Conservation (phyloP, 2,797 vertebrate species). For the Xerus rutilus region DNA sequence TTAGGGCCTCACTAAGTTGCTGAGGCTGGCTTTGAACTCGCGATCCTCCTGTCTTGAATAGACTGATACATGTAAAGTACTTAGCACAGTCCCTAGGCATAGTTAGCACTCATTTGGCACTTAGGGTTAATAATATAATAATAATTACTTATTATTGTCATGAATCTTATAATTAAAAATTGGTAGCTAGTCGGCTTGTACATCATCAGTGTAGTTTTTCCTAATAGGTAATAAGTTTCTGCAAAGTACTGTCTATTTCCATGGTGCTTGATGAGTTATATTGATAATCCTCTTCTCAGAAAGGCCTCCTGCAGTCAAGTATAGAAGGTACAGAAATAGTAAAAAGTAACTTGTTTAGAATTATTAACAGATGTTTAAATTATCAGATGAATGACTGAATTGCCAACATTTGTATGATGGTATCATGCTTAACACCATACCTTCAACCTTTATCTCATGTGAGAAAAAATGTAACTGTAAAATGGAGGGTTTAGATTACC, state of each 20-base stretch:
- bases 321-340: not conserved
- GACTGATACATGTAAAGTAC: not conserved
- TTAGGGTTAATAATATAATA: not conserved
- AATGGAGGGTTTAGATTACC: not conserved
- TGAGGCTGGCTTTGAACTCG: no score
- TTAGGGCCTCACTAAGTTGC: no score
- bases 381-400: conserved; percentile 12
- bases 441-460: not conserved
- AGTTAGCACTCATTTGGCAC: not conserved
- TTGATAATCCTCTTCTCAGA: conserved; percentile 8
- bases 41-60: not conserved
- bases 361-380: conserved; percentile 53
- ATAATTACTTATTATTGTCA: conserved; percentile 46
- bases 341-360: conserved; percentile 43
- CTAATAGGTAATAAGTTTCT: not conserved
- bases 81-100: not conserved
- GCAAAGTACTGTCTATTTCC: not conserved
- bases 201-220: not conserved
- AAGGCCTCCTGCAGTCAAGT: not conserved
- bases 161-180: conserved; percentile 31
- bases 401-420: not conserved
- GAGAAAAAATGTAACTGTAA: conserved; percentile 13
- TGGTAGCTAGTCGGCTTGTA: not conserved
- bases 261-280: not conserved
- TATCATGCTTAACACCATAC: not conserved